Percentiles rank a stretch among this genome's conserved stretches.
phyloP scores from a whole-genome alignment of 92 coral and sea anemone genomes.

The Meandrina meandrites region DNA sequence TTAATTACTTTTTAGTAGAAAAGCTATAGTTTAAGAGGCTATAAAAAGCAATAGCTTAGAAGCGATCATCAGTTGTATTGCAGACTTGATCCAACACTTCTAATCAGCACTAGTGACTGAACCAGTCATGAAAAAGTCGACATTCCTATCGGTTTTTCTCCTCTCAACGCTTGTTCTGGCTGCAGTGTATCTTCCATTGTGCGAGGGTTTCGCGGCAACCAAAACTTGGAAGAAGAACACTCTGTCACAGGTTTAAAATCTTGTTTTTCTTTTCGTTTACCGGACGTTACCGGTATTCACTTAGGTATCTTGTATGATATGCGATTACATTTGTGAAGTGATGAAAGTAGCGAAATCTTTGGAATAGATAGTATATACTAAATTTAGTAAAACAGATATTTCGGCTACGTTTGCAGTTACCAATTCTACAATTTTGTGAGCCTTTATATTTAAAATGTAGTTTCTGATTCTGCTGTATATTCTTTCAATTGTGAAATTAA shows the following conservation, averaged over 20 bases:
- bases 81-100: neutral
- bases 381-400: too few relatives aligned
- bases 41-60: neutral
- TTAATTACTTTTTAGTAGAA: neutral
- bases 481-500: too few relatives aligned
- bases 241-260: neutral
- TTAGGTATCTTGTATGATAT: too few relatives aligned
- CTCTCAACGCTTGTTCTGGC: neutral
- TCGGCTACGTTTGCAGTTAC: too few relatives aligned
- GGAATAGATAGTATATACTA: too few relatives aligned
- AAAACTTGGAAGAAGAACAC: slow-evolving; percentile 4
- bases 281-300: too few relatives aligned
- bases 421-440: too few relatives aligned
- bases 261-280: neutral
- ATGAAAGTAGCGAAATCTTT: too few relatives aligned
- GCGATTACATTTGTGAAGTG: too few relatives aligned
- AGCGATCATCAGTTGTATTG: neutral
- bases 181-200: slow-evolving; percentile 9
- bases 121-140: neutral
- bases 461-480: too few relatives aligned
- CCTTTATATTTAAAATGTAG: too few relatives aligned
- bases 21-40: neutral
- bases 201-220: neutral
- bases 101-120: neutral
- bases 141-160: neutral